phyloP scores from a whole-genome alignment of 2,113 vertebrate genomes.

The Sapajus apella region DNA sequence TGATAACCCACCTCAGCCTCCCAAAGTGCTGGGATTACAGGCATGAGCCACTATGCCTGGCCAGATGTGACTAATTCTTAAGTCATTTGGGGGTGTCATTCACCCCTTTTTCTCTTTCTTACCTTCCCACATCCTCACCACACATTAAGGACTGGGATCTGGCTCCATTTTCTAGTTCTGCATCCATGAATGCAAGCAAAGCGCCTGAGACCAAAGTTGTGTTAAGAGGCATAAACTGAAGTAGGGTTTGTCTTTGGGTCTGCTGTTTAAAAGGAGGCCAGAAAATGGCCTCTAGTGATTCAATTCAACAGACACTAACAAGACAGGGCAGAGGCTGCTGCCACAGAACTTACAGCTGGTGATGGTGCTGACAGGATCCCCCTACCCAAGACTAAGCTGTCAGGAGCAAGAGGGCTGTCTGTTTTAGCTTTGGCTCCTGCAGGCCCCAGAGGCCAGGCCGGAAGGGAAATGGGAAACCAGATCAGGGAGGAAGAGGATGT shows the following conservation, averaged over 20 bases:
- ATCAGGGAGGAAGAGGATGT: neutral
- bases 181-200: neutral
- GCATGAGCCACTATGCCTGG: neutral
- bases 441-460: neutral
- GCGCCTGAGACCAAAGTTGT: neutral
- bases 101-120: neutral
- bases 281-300: neutral
- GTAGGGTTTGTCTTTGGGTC: neutral
- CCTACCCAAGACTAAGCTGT: neutral
- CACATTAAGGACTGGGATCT: neutral
- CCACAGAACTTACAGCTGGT: neutral
- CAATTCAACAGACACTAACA: neutral
- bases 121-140: neutral
- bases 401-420: too few relatives aligned
- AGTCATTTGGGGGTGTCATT: neutral
- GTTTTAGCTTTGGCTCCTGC: neutral
- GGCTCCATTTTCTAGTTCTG: neutral
- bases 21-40: neutral
- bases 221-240: neutral
- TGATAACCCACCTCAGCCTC: neutral
- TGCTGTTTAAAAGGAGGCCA: neutral
- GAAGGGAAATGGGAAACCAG: neutral
- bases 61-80: too few relatives aligned
- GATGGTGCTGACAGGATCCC: neutral
- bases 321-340: neutral